These are phyloP conservation scores for Siniperca scherzeri DNA, from an alignment of 2,797 vertebrate genomes.

Conservation along the genomic window DNA sequence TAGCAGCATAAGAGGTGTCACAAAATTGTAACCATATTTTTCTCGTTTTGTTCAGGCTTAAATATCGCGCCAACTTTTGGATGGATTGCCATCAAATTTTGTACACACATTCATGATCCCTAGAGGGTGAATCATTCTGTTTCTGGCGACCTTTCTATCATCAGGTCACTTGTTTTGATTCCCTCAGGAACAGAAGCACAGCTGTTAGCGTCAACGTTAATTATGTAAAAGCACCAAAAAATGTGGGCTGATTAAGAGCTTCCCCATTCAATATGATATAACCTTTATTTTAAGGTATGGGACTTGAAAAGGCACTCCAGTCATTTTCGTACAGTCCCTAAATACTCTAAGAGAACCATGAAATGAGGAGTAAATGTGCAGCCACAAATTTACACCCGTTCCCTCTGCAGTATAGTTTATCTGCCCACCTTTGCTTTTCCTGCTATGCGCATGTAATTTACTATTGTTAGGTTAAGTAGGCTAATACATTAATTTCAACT, in stretches of 20 bases:
- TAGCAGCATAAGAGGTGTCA: background rate
- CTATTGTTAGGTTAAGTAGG: constrained; percentile 50
- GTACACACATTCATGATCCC: background rate
- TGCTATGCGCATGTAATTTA: constrained; percentile 38
- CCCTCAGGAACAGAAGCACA: no score
- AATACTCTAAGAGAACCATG: background rate
- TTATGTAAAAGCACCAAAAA: background rate
- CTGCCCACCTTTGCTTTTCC: constrained; percentile 12
- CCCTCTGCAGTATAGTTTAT: constrained; percentile 5
- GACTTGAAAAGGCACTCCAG: background rate
- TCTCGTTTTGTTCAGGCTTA: background rate
- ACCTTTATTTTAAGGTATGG: no score
- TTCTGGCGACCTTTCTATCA: background rate
- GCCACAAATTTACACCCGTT: background rate
- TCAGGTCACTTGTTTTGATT: no score
- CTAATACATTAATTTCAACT: constrained; percentile 40
- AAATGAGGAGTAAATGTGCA: background rate
- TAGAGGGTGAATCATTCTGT: background rate
- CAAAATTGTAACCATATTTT: no score
- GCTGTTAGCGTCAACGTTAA: background rate
- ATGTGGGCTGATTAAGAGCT: no score
- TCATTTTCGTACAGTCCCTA: background rate
- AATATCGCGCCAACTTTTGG: background rate
- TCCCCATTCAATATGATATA: no score
- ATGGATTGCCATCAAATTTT: background rate